A percentile compares a stretch with the other conserved stretches of the same genome.
Conservation (phyloP, 2,797 vertebrate species). For the Aquila chrysaetos region DNA sequence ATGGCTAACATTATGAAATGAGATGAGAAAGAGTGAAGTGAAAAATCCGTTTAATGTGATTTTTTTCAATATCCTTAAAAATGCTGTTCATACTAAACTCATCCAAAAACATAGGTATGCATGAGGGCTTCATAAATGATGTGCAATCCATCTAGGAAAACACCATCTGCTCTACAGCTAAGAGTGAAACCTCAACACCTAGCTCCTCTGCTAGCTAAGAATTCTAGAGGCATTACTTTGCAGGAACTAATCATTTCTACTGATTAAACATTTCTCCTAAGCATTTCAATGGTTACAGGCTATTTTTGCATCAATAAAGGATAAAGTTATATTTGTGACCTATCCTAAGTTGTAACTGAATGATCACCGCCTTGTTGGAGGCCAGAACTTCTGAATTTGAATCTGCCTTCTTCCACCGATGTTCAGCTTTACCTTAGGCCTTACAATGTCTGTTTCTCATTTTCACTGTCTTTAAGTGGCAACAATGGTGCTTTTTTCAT, state of each 20-base stretch:
- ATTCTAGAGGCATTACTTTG: background rate
- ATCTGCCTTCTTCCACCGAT: background rate
- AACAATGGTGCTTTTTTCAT: background rate
- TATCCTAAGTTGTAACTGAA: background rate
- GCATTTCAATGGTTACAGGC: background rate
- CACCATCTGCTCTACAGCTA: background rate
- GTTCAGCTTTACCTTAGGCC: fast-evolving
- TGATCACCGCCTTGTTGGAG: background rate
- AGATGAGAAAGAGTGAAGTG: background rate
- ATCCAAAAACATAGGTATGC: background rate
- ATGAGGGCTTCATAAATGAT: background rate
- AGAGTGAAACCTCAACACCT: background rate
- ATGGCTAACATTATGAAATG: background rate
- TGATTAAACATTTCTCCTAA: background rate
- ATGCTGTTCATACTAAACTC: background rate
- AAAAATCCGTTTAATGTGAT: background rate
- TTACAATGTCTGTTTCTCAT: background rate
- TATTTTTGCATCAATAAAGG: background rate
- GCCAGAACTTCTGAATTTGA: background rate
- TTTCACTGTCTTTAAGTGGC: background rate
- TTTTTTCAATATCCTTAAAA: background rate
- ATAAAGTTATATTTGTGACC: background rate
- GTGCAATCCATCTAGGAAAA: background rate
- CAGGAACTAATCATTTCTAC: background rate
- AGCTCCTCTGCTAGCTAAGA: background rate